phyloP scores from a whole-genome alignment of 2,113 vertebrate species.

The Astur gentilis region DNA sequence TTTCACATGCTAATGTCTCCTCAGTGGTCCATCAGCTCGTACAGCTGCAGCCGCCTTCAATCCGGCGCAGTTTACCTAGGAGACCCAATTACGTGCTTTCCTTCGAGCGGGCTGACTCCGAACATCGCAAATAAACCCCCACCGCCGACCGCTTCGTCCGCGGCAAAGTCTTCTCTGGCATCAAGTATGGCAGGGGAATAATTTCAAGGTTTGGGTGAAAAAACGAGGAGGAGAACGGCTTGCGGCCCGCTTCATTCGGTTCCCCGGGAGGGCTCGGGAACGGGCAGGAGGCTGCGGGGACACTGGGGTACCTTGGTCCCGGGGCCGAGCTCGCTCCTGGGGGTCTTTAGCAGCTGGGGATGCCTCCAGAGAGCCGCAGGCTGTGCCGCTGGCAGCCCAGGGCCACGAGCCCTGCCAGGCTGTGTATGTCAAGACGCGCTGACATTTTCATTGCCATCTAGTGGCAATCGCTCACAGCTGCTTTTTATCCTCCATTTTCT shows the following conservation, averaged over 20 bases:
- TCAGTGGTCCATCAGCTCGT: conserved; percentile 26
- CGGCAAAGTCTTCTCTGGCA: neutral
- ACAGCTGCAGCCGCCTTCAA: conserved; percentile 1
- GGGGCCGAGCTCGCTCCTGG: accelerated
- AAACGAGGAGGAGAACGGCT: neutral
- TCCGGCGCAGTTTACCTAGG: neutral
- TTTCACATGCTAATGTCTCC: conserved; percentile 32
- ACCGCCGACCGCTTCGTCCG: accelerated
- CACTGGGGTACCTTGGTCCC: neutral
- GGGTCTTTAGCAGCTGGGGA: neutral
- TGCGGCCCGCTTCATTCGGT: accelerated
- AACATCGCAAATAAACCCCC: neutral
- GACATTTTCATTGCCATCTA: neutral
- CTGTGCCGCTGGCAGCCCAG: neutral
- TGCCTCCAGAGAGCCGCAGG: neutral
- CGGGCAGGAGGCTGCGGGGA: neutral
- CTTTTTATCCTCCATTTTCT: neutral
- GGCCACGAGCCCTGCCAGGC: neutral
- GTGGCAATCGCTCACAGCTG: neutral
- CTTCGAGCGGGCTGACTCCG: neutral
- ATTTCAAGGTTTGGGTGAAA: neutral
- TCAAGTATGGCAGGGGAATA: accelerated
- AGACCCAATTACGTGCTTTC: neutral
- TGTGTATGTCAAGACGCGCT: accelerated
- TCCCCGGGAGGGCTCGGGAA: neutral